Conservation (phyloP, 2,113 vertebrate species). For the Mormoops blainvillei region DNA sequence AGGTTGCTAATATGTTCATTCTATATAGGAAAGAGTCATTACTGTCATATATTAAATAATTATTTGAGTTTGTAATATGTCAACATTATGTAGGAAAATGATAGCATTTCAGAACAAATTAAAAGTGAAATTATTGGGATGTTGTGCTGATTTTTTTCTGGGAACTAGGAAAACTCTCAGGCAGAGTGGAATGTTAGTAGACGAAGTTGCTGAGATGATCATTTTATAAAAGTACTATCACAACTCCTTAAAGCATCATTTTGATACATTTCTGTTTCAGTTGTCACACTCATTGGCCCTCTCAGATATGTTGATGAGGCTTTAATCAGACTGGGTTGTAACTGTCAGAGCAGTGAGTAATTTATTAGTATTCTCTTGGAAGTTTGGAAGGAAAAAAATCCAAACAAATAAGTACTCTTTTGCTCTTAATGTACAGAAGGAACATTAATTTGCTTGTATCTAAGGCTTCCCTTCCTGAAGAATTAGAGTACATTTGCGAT, state of each 20-base stretch:
- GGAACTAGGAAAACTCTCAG: background rate
- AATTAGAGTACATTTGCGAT: slow-evolving; percentile 52
- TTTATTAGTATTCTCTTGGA: background rate
- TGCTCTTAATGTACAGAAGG: slow-evolving; percentile 29
- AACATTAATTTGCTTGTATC: background rate
- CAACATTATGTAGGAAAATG: background rate
- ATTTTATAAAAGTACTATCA: background rate
- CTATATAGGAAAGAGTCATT: background rate
- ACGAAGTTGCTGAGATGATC: background rate
- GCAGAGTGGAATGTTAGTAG: background rate
- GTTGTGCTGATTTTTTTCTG: background rate
- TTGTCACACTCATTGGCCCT: background rate
- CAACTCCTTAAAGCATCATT: background rate
- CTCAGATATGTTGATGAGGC: background rate
- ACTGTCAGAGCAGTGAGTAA: background rate
- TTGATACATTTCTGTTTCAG: background rate
- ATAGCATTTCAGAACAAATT: background rate
- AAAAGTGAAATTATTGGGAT: background rate
- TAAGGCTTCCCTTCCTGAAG: slow-evolving; percentile 50
- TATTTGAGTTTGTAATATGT: background rate
- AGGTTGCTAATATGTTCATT: background rate
- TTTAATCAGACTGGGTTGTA: background rate
- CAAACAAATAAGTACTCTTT: slow-evolving; percentile 19
- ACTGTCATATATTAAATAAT: background rate
- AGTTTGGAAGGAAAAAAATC: background rate